phyloP scores from a whole-genome alignment of 2,113 vertebrate genomes.

The Chrysemys picta region DNA sequence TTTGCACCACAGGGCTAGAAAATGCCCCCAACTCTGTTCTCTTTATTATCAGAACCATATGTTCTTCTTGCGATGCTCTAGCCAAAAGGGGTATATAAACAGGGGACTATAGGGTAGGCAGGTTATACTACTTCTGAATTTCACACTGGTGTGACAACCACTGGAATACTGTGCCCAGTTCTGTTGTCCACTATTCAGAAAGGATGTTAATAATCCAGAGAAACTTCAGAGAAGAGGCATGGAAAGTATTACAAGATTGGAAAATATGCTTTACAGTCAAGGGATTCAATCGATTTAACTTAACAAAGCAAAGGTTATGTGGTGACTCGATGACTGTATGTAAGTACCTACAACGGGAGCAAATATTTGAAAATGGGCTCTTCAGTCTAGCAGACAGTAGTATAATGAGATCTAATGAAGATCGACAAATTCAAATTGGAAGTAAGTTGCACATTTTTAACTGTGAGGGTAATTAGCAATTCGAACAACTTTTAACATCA shows the following conservation, averaged over 20 bases:
- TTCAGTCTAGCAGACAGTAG: neutral
- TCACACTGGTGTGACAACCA: too few species aligned
- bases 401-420: neutral
- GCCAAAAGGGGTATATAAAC: too few species aligned
- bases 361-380: neutral
- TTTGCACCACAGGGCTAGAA: neutral
- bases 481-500: neutral
- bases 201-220: neutral
- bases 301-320: neutral
- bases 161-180: neutral
- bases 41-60: neutral
- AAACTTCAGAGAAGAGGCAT: neutral
- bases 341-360: neutral
- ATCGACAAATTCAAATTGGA: neutral
- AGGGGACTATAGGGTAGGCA: too few species aligned
- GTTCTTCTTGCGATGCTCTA: neutral
- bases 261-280: neutral
- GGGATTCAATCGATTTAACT: too few species aligned
- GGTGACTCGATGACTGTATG: neutral
- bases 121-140: too few species aligned
- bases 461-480: neutral
- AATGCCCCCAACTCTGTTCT: neutral
- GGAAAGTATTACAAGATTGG: neutral
- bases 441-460: neutral
- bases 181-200: neutral